Evolutionary conservation across 2,797 vertebrate species (phyloP).

Genomic region (Echeneis naucrates): DNA sequence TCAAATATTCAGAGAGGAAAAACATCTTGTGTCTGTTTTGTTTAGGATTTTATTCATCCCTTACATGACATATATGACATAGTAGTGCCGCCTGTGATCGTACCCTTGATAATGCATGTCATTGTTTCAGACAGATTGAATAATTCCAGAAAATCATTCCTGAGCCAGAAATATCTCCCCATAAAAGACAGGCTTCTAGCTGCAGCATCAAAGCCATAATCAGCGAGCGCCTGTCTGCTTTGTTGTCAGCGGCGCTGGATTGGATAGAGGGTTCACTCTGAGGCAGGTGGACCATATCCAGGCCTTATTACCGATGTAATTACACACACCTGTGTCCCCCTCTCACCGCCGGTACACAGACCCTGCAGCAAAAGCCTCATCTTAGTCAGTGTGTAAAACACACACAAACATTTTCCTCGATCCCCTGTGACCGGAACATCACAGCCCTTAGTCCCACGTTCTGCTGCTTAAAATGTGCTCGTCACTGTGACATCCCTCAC

Average conservation of each 20-base stretch:
- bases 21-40: slow-evolving; percentile 38
- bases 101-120: slow-evolving; percentile 39
- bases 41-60: slow-evolving; percentile 36
- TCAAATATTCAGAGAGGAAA: slow-evolving; percentile 20
- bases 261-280: slow-evolving; percentile 76
- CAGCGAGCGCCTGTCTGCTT: slow-evolving; percentile 67
- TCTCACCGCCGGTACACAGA: slow-evolving; percentile 40
- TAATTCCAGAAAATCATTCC: slow-evolving; percentile 69
- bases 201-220: slow-evolving; percentile 75
- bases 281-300: slow-evolving; percentile 85
- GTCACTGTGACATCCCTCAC: slow-evolving; percentile 44
- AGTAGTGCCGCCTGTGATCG: slow-evolving; percentile 42
- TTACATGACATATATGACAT: slow-evolving; percentile 36
- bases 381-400: slow-evolving; percentile 31
- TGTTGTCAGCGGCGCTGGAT: slow-evolving; percentile 69
- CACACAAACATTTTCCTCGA: slow-evolving; percentile 26
- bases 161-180: slow-evolving; percentile 67
- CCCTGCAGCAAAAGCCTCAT: slow-evolving; percentile 35
- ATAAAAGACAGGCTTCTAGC: slow-evolving; percentile 63
- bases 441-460: slow-evolving; percentile 6
- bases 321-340: slow-evolving; percentile 85
- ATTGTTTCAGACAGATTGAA: slow-evolving; percentile 68
- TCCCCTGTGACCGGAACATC: slow-evolving; percentile 34
- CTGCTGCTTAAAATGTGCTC: slow-evolving; percentile 40
- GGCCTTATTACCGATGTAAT: slow-evolving; percentile 85